A percentile compares a stretch with the other conserved stretches of the same genome.
phyloP scores from a whole-genome alignment of 2,888 invertebrate species.

The Clistopyga incitator region DNA sequence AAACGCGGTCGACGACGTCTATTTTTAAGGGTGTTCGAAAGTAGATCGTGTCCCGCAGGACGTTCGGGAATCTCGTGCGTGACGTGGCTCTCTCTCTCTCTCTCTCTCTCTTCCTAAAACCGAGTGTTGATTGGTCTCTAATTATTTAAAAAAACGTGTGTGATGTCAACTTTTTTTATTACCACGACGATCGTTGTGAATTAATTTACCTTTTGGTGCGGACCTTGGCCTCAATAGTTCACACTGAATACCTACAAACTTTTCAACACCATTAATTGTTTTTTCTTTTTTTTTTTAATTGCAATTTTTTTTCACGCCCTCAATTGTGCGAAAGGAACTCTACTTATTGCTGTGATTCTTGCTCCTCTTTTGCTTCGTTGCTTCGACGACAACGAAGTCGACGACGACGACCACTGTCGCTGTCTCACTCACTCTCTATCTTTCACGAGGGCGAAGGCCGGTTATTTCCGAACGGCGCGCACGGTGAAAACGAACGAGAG shows the following conservation, averaged over 20 bases:
- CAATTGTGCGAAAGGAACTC: neutral
- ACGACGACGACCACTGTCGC: conserved; percentile 31
- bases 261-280: neutral
- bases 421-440: conserved; percentile 61
- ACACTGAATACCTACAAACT: neutral
- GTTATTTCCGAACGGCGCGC: conserved; percentile 74
- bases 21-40: conserved; percentile 70
- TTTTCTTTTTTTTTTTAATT: neutral
- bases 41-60: conserved; percentile 68
- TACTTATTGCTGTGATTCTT: conserved; percentile 48
- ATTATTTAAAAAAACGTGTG: neutral
- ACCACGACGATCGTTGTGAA: neutral
- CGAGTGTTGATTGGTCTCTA: neutral
- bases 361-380: conserved; percentile 1
- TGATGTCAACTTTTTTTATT: conserved; percentile 3
- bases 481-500: conserved; percentile 72
- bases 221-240: conserved; percentile 22
- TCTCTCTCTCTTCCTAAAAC: conserved; percentile 5
- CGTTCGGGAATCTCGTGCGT: conserved; percentile 61
- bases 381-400: conserved; percentile 1
- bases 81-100: conserved; percentile 31
- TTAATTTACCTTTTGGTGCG: conserved; percentile 3
- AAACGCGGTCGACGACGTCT: conserved; percentile 66
- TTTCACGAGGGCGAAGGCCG: conserved; percentile 74
- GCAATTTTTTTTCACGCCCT: conserved; percentile 15